Evolutionary conservation across 2,888 invertebrate genomes (phyloP).

Genomic region (Synanthedon myopaeformis): DNA sequence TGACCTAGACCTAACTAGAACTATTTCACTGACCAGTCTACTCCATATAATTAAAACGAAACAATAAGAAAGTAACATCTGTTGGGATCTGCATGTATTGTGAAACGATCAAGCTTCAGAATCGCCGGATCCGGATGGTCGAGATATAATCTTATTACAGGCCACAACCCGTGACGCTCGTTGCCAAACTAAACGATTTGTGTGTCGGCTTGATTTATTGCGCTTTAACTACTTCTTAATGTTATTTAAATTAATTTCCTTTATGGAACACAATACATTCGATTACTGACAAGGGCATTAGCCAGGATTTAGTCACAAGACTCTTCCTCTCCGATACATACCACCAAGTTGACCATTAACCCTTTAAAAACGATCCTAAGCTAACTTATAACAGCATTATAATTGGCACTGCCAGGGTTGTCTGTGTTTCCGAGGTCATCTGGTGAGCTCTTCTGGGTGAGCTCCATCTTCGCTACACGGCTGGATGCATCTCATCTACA

Average conservation of each 20-base stretch:
- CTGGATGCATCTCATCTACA: no score
- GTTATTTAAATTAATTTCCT: not conserved
- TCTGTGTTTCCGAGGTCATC: no score
- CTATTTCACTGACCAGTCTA: slow-evolving; percentile 22
- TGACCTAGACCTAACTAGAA: slow-evolving; percentile 9
- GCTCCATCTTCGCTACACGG: no score
- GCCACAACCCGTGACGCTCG: slow-evolving; percentile 28
- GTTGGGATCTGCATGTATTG: slow-evolving; percentile 30
- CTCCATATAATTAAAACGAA: slow-evolving; percentile 50
- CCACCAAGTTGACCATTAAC: no score
- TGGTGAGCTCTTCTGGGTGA: no score
- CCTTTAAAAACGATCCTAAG: no score
- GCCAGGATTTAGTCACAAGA: no score
- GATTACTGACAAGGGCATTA: no score
- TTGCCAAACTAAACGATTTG: slow-evolving; percentile 46
- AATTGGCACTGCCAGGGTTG: no score
- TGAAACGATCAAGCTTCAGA: slow-evolving; percentile 42
- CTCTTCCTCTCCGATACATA: no score
- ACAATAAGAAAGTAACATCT: slow-evolving; percentile 59
- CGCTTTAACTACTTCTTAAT: slow-evolving; percentile 13
- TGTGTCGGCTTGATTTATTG: slow-evolving; percentile 39
- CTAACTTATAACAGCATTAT: no score
- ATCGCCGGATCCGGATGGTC: slow-evolving; percentile 65
- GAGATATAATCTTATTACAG: slow-evolving; percentile 35
- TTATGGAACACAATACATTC: no score